A percentile compares a stretch with the other conserved stretches of the same genome.
These are phyloP conservation scores for Neostethus bicornis DNA, from an alignment of 2,797 vertebrate genomes.

Conservation along the genomic window DNA sequence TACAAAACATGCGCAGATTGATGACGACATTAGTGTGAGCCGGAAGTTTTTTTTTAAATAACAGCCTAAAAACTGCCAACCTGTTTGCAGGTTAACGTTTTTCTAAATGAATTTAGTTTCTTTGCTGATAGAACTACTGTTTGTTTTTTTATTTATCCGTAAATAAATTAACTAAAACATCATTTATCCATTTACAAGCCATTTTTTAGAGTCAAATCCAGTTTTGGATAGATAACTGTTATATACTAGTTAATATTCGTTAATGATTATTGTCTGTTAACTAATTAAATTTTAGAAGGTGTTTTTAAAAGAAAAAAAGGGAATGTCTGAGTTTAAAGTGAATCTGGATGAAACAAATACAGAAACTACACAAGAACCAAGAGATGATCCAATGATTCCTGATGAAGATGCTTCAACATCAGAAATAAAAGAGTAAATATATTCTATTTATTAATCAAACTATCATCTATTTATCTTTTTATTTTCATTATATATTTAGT, in stretches of 20 bases:
- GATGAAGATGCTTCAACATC: slow-evolving; percentile 6
- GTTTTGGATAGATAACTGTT: too few species aligned
- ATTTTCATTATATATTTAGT: too few species aligned
- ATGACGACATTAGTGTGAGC: slow-evolving; percentile 15
- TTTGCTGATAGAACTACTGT: background rate
- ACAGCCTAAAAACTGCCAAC: background rate
- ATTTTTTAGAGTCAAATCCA: too few species aligned
- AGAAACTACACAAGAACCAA: slow-evolving; percentile 5
- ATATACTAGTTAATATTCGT: too few species aligned
- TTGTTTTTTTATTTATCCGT: too few species aligned
- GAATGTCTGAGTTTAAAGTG: slow-evolving; percentile 52
- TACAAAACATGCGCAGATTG: background rate
- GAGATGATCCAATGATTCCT: slow-evolving; percentile 7
- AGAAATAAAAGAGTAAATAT: slow-evolving; percentile 52
- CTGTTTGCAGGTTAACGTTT: too few species aligned
- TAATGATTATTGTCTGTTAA: too few species aligned
- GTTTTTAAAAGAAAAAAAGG: background rate
- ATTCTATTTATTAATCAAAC: background rate
- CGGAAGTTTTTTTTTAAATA: slow-evolving; percentile 30
- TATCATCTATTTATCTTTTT: too few species aligned
- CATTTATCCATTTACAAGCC: too few species aligned
- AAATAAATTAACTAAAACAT: too few species aligned
- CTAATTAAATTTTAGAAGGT: too few species aligned
- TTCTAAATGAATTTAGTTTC: background rate
- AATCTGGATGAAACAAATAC: slow-evolving; percentile 16